Evolutionary conservation across 2,113 vertebrate species (phyloP).

Genomic region (Empidonax alnorum): DNA sequence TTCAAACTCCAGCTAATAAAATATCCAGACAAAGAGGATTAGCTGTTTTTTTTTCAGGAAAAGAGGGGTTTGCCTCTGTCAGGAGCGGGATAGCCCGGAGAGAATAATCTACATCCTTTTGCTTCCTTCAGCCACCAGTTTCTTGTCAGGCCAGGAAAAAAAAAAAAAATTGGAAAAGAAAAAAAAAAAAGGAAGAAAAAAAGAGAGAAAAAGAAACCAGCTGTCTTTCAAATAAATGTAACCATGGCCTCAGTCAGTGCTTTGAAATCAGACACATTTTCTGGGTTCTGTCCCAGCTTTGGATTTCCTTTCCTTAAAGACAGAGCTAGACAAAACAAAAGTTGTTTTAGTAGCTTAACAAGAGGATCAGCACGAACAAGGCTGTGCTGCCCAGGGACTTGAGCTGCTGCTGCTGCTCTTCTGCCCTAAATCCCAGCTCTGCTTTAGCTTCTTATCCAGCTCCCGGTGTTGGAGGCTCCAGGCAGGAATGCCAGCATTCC

Average conservation of each 20-base stretch:
- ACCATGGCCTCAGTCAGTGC: constrained; percentile 50
- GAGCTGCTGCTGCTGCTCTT: not conserved
- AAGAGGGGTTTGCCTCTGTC: constrained; percentile 30
- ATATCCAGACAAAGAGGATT: constrained; percentile 56
- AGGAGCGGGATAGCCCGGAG: not conserved
- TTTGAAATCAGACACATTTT: constrained; percentile 23
- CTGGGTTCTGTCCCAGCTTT: constrained; percentile 31
- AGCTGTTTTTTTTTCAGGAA: constrained; percentile 16
- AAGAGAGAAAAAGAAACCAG: not conserved
- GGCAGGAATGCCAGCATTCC: not conserved
- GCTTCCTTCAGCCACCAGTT: constrained; percentile 22
- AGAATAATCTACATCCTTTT: constrained; percentile 17
- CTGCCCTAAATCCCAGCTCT: not conserved
- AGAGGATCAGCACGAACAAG: not conserved
- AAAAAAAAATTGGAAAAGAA: not conserved
- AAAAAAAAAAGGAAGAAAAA: not conserved
- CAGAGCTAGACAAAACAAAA: constrained; percentile 41
- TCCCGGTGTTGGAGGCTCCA: not conserved
- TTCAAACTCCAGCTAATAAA: constrained; percentile 41
- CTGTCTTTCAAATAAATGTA: constrained; percentile 49
- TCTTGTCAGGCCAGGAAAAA: constrained; percentile 35
- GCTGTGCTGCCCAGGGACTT: not conserved
- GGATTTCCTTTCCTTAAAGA: constrained; percentile 21
- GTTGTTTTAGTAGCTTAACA: constrained; percentile 13
- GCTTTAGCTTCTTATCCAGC: not conserved